phyloP scores from a whole-genome alignment of 2,113 vertebrate species.

The Gobiocypris rarus region DNA sequence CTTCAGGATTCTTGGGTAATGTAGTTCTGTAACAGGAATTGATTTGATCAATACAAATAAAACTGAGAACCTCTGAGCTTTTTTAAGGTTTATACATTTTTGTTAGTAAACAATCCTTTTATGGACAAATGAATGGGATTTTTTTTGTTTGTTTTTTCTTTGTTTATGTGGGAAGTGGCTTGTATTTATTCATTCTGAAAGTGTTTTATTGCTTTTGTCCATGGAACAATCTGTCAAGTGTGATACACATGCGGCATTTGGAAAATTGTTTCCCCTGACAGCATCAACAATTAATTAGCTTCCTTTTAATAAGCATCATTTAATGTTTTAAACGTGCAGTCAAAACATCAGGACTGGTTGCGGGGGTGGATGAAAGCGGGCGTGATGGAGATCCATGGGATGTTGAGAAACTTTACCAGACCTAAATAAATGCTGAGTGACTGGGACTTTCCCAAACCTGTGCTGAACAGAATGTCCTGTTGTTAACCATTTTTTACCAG shows the following conservation, averaged over 20 bases:
- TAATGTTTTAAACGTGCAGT: not conserved
- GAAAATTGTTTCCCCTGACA: not conserved
- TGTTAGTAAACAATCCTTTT: not conserved
- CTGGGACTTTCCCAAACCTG: constrained; percentile 17
- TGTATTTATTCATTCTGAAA: constrained; percentile 1
- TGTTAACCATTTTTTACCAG: not conserved
- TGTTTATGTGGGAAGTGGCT: not conserved
- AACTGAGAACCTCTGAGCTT: no score
- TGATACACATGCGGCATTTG: not conserved
- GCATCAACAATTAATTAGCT: not conserved
- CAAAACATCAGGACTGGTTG: not conserved
- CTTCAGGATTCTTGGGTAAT: not conserved
- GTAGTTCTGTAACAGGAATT: not conserved
- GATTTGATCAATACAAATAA: not conserved
- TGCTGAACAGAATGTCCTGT: not conserved
- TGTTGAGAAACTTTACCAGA: not conserved
- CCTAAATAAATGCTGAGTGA: not conserved
- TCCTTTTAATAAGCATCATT: not conserved
- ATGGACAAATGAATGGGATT: not conserved
- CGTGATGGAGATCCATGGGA: not conserved
- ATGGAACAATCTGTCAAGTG: constrained; percentile 1
- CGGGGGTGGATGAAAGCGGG: constrained; percentile 4
- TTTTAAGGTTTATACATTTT: not conserved
- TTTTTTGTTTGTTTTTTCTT: not conserved
- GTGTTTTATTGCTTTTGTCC: not conserved